Evolutionary conservation across 2,888 invertebrate genomes (phyloP).

Genomic region (Adela reaumurella): DNA sequence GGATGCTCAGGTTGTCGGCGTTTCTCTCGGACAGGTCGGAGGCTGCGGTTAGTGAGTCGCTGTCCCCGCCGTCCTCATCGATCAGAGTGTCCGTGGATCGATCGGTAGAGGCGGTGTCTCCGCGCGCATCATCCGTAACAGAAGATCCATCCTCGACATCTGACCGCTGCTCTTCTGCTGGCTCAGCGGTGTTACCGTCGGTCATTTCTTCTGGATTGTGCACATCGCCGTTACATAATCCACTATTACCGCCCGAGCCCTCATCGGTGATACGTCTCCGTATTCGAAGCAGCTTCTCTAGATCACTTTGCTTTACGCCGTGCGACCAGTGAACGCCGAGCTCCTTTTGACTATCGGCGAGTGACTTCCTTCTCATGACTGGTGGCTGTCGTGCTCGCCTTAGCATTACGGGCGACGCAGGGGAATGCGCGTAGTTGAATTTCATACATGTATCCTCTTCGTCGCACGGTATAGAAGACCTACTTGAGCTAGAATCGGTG

Average conservation of each 20-base stretch:
- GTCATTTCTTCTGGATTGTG: slow-evolving; percentile 18
- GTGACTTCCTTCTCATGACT: slow-evolving; percentile 42
- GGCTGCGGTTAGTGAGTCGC: slow-evolving; percentile 32
- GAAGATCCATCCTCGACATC: slow-evolving; percentile 22
- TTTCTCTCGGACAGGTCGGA: slow-evolving; percentile 39
- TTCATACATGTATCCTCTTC: slow-evolving; percentile 17
- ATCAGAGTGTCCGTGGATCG: slow-evolving; percentile 47
- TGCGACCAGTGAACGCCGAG: slow-evolving; percentile 35
- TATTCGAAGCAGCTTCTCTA: slow-evolving; percentile 40
- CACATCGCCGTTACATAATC: slow-evolving; percentile 11
- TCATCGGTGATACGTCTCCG: slow-evolving; percentile 33
- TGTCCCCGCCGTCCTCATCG: slow-evolving; percentile 27
- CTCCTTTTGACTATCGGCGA: slow-evolving; percentile 22
- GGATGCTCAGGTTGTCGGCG: slow-evolving; percentile 51
- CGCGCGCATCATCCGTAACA: no score
- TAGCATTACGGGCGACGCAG: slow-evolving; percentile 35
- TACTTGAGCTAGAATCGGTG: slow-evolving; percentile 25
- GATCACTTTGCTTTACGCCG: slow-evolving; percentile 43
- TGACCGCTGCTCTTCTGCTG: slow-evolving; percentile 25
- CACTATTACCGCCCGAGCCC: slow-evolving; percentile 14
- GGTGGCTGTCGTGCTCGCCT: slow-evolving; percentile 43
- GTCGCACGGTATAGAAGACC: slow-evolving; percentile 24
- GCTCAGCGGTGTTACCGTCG: slow-evolving; percentile 27
- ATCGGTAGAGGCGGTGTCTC: slow-evolving; percentile 39
- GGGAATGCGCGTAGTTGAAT: slow-evolving; percentile 21